Percentiles rank a stretch among this genome's conserved stretches.
These are phyloP conservation scores for Nomada ruficornis DNA, from an alignment of 2,888 invertebrate genomes.

Conservation along the genomic window DNA sequence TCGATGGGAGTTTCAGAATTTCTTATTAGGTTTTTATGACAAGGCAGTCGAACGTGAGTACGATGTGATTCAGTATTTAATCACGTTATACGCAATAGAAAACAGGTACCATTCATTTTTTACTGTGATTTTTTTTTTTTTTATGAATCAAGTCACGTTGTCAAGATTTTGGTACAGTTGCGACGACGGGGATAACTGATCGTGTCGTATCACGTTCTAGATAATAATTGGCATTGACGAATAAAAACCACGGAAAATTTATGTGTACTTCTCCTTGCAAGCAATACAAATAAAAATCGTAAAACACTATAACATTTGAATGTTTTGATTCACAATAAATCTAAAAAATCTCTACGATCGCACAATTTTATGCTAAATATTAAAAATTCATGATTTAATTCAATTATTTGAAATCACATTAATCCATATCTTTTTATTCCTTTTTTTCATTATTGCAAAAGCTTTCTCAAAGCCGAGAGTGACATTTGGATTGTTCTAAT, in stretches of 20 bases:
- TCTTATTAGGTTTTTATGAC: neutral
- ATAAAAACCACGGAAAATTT: neutral
- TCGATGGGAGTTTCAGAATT: neutral
- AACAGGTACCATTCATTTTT: constrained; percentile 57
- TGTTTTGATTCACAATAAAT: no score
- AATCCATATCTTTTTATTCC: no score
- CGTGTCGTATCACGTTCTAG: constrained; percentile 36
- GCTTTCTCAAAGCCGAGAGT: no score
- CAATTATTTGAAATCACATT: no score
- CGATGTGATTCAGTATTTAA: constrained; percentile 26
- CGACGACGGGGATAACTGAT: constrained; percentile 34
- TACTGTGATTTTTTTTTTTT: constrained; percentile 59
- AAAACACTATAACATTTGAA: constrained; percentile 12
- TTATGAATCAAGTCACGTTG: constrained; percentile 58
- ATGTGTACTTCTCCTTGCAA: constrained; percentile 21
- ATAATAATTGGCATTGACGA: neutral
- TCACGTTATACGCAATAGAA: constrained; percentile 43
- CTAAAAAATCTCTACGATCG: no score
- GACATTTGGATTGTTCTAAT: neutral
- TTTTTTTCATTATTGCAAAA: no score
- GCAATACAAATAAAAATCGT: constrained; percentile 45
- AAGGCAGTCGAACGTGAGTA: constrained; percentile 20
- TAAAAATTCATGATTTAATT: no score
- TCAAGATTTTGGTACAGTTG: constrained; percentile 60
- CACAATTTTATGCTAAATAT: no score